Conservation (phyloP, 2,113 vertebrate species). For the Oncorhynchus clarkii region DNA sequence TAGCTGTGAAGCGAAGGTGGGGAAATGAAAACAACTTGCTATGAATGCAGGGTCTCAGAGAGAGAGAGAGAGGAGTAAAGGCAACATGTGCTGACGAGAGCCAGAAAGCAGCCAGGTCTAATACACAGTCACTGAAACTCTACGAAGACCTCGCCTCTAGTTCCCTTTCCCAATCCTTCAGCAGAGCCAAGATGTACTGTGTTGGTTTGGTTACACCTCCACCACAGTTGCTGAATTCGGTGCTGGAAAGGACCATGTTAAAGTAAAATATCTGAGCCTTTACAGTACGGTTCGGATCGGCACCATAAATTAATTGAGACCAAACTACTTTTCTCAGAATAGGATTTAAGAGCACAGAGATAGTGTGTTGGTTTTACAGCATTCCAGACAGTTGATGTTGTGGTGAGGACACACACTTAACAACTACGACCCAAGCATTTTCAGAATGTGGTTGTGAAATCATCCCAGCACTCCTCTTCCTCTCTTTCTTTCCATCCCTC, state of each 20-base stretch:
- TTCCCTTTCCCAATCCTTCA: not conserved
- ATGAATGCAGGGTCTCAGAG: conserved; percentile 74
- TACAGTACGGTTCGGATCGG: not conserved
- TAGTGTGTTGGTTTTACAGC: conserved; percentile 38
- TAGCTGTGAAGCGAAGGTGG: conserved; percentile 49
- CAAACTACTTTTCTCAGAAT: not conserved
- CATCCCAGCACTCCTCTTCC: not conserved
- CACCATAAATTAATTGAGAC: not conserved
- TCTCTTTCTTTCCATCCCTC: not conserved
- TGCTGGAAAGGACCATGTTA: too few species aligned
- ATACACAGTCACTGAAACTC: conserved; percentile 43
- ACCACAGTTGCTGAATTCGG: not conserved
- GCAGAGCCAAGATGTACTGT: too few species aligned
- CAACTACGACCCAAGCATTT: conserved; percentile 38
- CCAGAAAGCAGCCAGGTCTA: conserved; percentile 60
- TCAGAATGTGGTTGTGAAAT: conserved; percentile 44
- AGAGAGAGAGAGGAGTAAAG: conserved; percentile 31
- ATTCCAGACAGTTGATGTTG: conserved; percentile 55
- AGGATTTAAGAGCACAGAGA: conserved; percentile 49
- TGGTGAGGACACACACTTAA: conserved; percentile 47
- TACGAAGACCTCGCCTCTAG: conserved; percentile 1
- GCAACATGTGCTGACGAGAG: conserved; percentile 69
- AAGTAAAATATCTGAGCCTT: not conserved
- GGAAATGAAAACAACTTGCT: conserved; percentile 71
- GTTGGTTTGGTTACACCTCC: too few species aligned